Conservation (phyloP, 2,797 vertebrate species). For the Siniperca obscura region DNA sequence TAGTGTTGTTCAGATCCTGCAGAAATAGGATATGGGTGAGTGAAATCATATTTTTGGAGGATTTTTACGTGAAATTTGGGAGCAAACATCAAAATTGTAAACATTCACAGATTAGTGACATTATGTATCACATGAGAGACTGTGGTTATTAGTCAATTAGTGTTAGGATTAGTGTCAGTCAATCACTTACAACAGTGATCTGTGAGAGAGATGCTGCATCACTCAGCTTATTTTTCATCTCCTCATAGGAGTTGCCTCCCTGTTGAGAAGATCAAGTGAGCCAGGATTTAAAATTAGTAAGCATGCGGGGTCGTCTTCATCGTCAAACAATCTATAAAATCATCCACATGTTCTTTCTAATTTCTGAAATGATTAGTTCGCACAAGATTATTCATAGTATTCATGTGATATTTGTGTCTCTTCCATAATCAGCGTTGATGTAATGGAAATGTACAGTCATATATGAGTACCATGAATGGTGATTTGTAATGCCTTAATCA, state of each 20-base stretch:
- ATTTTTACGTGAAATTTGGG: background rate
- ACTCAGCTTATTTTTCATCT: constrained; percentile 87
- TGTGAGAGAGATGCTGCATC: constrained; percentile 83
- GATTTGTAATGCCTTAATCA: constrained; percentile 22
- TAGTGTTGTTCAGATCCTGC: constrained; percentile 87
- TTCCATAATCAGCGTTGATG: background rate
- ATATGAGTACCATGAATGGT: background rate
- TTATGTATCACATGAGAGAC: background rate
- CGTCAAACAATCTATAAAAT: constrained; percentile 32
- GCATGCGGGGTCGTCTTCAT: constrained; percentile 19
- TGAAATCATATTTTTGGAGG: background rate
- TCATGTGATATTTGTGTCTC: constrained; percentile 8
- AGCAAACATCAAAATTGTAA: background rate
- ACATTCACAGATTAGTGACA: constrained; percentile 11
- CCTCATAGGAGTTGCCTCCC: constrained; percentile 88
- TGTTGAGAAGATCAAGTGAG: constrained; percentile 75
- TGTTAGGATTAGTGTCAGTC: constrained; percentile 46
- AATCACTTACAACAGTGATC: constrained; percentile 89
- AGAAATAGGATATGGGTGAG: background rate
- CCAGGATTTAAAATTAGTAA: constrained; percentile 41
- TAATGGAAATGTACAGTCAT: background rate
- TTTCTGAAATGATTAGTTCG: constrained; percentile 19
- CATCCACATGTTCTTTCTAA: constrained; percentile 11
- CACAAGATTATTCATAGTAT: constrained; percentile 9
- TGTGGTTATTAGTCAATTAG: constrained; percentile 15